Evolutionary conservation across 1,140 invertebrate species (phyloP).

Genomic region (Drosophila rufa): DNA sequence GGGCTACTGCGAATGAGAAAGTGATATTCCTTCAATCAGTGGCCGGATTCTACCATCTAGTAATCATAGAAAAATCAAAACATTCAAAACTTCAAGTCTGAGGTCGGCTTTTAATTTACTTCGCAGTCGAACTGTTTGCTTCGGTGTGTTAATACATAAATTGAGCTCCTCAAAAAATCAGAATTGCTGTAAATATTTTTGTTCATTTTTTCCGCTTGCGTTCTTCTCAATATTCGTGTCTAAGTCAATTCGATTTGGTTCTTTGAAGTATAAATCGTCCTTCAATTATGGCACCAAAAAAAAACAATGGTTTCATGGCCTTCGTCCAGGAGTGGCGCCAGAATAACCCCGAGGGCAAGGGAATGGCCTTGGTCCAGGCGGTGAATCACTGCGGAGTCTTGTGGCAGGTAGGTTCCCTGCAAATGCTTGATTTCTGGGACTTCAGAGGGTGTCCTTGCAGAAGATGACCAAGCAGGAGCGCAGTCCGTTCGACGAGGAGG

Average conservation of each 20-base stretch:
- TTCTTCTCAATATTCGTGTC: no score
- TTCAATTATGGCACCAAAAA: conserved; percentile 43
- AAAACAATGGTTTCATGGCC: conserved; percentile 35
- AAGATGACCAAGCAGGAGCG: conserved; percentile 45
- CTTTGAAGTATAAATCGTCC: no score
- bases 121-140: not conserved
- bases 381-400: conserved; percentile 10
- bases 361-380: conserved; percentile 20
- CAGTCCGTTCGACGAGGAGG: conserved; percentile 22
- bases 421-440: no score
- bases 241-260: no score
- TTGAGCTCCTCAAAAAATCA: not conserved
- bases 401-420: conserved; percentile 40
- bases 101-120: no score
- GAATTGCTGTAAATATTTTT: no score
- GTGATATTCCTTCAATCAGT: no score
- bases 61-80: no score
- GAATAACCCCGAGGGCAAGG: not conserved
- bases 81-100: not conserved
- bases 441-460: not conserved
- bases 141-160: not conserved
- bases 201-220: no score
- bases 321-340: conserved; percentile 50
- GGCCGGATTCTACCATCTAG: no score
- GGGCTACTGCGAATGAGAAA: no score